phyloP scores from a whole-genome alignment of 1,140 invertebrate species.

The Diabrotica virgifera region DNA sequence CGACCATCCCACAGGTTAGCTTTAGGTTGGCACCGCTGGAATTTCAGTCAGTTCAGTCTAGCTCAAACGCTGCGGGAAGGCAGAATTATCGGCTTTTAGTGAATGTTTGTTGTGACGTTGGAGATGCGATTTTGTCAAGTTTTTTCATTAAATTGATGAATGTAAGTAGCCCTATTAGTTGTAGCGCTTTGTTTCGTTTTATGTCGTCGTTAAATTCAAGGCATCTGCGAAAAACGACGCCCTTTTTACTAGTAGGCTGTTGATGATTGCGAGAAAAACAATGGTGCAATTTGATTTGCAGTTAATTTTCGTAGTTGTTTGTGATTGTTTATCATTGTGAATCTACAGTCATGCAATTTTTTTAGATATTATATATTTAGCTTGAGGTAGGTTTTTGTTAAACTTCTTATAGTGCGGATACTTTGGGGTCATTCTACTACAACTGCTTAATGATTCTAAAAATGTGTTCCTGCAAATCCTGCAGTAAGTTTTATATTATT shows the following conservation, averaged over 20 bases:
- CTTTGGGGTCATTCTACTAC: too few species aligned
- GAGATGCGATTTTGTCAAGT: conserved; percentile 19
- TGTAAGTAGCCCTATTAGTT: conserved; percentile 14
- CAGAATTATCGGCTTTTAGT: conserved; percentile 6
- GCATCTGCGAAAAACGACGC: neutral
- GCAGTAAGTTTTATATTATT: too few species aligned
- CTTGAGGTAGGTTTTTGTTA: too few species aligned
- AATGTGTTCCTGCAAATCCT: too few species aligned
- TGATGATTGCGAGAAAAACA: neutral
- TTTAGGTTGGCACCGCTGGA: conserved; percentile 5
- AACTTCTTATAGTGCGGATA: too few species aligned
- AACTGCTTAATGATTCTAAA: too few species aligned
- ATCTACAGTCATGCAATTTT: too few species aligned
- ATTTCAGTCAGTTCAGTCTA: conserved; percentile 17
- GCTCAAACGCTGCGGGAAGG: conserved; percentile 10
- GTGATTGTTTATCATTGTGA: too few species aligned
- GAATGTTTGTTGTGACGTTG: conserved; percentile 17
- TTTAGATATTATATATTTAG: too few species aligned
- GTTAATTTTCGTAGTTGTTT: too few species aligned
- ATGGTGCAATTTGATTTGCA: too few species aligned
- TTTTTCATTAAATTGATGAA: conserved; percentile 29
- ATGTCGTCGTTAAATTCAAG: neutral
- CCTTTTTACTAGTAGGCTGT: neutral
- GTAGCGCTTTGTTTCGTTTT: neutral
- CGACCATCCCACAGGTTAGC: conserved; percentile 4